These are phyloP conservation scores for Cephalopterus ornatus DNA, from an alignment of 2,113 vertebrate genomes.

Conservation along the genomic window DNA sequence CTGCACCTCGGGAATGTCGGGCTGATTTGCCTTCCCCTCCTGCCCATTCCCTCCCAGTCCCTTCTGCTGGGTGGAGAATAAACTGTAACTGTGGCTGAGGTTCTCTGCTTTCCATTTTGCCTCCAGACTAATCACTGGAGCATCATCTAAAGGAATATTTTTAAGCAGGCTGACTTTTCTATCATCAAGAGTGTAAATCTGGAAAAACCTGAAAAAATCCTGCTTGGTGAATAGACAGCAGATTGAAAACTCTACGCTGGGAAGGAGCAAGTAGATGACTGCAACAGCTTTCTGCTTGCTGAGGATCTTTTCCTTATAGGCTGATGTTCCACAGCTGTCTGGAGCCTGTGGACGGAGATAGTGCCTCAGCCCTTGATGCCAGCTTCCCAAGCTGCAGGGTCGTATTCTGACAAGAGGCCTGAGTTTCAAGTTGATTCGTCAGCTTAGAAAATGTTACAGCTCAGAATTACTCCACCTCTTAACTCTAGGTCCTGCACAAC, in stretches of 20 bases:
- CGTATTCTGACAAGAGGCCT: not conserved
- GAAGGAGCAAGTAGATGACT: not conserved
- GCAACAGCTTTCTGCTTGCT: not conserved
- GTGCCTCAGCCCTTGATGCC: not conserved
- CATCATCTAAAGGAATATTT: not conserved
- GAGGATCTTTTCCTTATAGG: not conserved
- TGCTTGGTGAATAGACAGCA: not conserved
- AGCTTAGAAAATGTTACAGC: not conserved
- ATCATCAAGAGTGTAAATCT: not conserved
- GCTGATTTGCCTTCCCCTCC: not conserved
- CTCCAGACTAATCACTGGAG: not conserved
- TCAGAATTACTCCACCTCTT: not conserved
- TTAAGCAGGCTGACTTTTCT: not conserved
- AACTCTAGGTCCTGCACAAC: not conserved
- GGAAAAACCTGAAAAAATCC: constrained; percentile 34
- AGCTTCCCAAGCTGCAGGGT: not conserved
- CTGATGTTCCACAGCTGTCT: not conserved
- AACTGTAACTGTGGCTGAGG: not conserved
- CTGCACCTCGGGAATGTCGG: not conserved
- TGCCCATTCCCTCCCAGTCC: not conserved
- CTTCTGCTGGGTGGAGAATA: not conserved
- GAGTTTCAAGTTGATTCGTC: not conserved
- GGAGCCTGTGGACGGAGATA: not conserved
- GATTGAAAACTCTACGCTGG: not conserved
- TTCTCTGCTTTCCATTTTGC: constrained; percentile 3